Percentiles rank a stretch among this genome's conserved stretches.
These are phyloP conservation scores for Pelochelys cantorii DNA, from an alignment of 2,797 vertebrate species.

Conservation along the genomic window DNA sequence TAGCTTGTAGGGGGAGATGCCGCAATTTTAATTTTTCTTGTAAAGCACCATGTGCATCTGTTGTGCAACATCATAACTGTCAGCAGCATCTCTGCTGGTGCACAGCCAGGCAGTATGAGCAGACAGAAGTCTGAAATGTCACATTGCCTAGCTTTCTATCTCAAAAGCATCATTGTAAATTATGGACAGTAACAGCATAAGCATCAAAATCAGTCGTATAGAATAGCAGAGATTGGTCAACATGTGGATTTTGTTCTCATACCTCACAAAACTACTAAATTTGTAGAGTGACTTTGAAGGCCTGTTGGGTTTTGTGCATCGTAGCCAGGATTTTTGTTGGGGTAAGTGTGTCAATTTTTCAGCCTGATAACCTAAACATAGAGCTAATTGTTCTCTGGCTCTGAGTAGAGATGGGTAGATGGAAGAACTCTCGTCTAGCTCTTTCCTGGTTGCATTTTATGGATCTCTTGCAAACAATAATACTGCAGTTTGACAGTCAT, in stretches of 20 bases:
- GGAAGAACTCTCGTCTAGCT: background rate
- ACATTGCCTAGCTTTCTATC: background rate
- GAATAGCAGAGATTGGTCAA: background rate
- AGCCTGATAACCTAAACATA: background rate
- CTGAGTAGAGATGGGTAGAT: background rate
- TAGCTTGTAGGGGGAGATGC: background rate
- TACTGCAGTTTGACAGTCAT: background rate
- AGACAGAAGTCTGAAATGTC: background rate
- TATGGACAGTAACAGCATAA: background rate
- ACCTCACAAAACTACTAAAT: background rate
- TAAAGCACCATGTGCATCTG: background rate
- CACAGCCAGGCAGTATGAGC: background rate
- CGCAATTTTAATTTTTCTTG: background rate
- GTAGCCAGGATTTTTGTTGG: background rate
- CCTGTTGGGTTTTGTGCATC: background rate
- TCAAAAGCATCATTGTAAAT: fast-evolving
- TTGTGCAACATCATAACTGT: background rate
- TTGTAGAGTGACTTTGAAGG: fast-evolving
- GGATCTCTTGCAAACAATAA: background rate
- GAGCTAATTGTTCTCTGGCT: background rate
- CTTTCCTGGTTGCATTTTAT: background rate
- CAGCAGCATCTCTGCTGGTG: fast-evolving
- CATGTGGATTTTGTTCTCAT: background rate
- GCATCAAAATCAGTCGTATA: background rate
- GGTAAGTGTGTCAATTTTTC: background rate